Evolutionary conservation across 2,888 invertebrate species (phyloP).

Genomic region (Kryphioiulus occultus): DNA sequence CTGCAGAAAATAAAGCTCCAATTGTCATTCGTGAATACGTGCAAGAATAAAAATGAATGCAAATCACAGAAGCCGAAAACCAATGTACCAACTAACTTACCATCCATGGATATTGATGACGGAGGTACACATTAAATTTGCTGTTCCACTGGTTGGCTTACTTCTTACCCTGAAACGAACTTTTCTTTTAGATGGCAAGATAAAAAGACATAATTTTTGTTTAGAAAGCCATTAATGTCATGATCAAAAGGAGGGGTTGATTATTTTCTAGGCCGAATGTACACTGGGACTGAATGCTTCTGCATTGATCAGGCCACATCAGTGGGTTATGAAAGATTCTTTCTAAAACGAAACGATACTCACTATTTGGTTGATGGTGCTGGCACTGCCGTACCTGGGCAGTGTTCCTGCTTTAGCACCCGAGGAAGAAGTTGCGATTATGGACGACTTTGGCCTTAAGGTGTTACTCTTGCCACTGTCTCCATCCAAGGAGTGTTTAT

Average conservation of each 20-base stretch:
- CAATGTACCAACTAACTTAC: not conserved
- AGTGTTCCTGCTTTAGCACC: not conserved
- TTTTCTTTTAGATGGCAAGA: too few relatives aligned
- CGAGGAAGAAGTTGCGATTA: not conserved
- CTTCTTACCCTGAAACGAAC: not conserved
- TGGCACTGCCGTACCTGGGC: slow-evolving; percentile 47
- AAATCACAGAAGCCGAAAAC: too few relatives aligned
- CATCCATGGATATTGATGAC: not conserved
- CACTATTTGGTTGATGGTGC: slow-evolving; percentile 4
- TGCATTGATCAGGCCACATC: not conserved
- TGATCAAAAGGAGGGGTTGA: too few relatives aligned
- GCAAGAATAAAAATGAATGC: too few relatives aligned
- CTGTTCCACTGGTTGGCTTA: not conserved
- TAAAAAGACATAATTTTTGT: too few relatives aligned
- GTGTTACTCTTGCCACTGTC: not conserved
- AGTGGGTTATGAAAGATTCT: not conserved
- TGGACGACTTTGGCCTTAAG: not conserved
- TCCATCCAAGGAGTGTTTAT: slow-evolving; percentile 44
- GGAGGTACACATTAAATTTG: not conserved
- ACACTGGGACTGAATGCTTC: too few relatives aligned
- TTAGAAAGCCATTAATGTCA: too few relatives aligned
- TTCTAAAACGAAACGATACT: not conserved
- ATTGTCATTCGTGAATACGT: too few relatives aligned
- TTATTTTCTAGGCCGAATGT: too few relatives aligned
- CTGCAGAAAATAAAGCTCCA: not conserved